These are phyloP conservation scores for Deroplatys truncata DNA, from an alignment of 2,888 invertebrate genomes.

Conservation along the genomic window DNA sequence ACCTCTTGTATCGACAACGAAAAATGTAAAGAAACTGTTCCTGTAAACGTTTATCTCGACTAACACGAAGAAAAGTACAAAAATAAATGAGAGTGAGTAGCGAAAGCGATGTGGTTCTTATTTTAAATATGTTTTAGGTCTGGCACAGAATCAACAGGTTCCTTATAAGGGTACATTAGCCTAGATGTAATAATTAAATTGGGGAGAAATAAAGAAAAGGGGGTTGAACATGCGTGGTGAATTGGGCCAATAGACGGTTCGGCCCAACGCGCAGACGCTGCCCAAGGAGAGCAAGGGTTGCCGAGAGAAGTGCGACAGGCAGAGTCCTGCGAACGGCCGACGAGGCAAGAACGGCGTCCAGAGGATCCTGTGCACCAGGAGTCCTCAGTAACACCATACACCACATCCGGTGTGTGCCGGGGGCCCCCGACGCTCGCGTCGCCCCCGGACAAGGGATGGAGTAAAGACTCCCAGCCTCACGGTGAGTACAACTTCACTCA, in stretches of 20 bases:
- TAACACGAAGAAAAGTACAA: too few relatives aligned
- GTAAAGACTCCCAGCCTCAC: background rate
- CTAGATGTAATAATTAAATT: background rate
- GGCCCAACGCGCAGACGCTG: background rate
- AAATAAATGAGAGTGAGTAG: too few relatives aligned
- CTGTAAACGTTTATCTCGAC: too few relatives aligned
- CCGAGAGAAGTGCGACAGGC: too few relatives aligned
- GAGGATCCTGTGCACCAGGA: background rate
- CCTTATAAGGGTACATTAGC: background rate
- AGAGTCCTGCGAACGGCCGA: background rate
- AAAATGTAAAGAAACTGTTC: too few relatives aligned
- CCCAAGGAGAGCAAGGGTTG: background rate
- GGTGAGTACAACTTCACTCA: background rate
- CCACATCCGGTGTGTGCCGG: background rate
- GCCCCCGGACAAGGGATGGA: background rate
- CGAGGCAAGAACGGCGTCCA: background rate
- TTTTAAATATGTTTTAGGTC: too few relatives aligned
- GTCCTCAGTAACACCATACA: background rate
- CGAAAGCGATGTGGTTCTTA: too few relatives aligned
- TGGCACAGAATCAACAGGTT: background rate
- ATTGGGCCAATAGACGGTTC: background rate
- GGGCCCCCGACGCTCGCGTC: background rate
- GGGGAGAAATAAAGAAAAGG: background rate
- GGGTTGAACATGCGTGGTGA: background rate
- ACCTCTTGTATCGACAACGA: too few relatives aligned